phyloP scores from a whole-genome alignment of 2,888 invertebrate species.

The Hedychridium roseum region DNA sequence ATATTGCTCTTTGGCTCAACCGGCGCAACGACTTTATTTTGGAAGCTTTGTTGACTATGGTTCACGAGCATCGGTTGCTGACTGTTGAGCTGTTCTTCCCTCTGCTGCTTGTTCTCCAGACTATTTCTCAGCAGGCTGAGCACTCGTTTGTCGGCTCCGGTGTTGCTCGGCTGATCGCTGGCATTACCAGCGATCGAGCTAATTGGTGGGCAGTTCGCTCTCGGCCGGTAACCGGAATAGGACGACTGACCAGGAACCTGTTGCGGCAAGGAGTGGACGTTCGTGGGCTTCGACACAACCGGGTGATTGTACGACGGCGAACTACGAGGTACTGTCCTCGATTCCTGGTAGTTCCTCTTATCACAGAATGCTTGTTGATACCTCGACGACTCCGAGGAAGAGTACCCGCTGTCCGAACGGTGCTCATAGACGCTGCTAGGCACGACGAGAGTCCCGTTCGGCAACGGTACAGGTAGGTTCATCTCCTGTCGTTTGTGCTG shows the following conservation, averaged over 20 bases:
- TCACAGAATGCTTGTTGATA: slow-evolving; percentile 54
- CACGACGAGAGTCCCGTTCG: slow-evolving; percentile 47
- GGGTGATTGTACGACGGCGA: slow-evolving; percentile 38
- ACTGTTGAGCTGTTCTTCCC: slow-evolving; percentile 56
- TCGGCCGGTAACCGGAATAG: slow-evolving; percentile 37
- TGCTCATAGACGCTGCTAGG: slow-evolving; percentile 44
- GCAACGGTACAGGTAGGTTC: slow-evolving; percentile 39
- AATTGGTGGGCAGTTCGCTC: slow-evolving; percentile 19
- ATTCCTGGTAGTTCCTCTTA: slow-evolving; percentile 51
- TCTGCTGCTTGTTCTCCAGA: slow-evolving; percentile 70
- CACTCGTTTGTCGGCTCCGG: slow-evolving; percentile 76
- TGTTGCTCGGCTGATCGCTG: slow-evolving; percentile 47
- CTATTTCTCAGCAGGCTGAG: slow-evolving; percentile 76
- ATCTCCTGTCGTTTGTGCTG: slow-evolving; percentile 52
- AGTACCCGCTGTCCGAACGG: slow-evolving; percentile 43
- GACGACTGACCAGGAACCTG: slow-evolving; percentile 29
- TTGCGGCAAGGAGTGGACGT: slow-evolving; percentile 31
- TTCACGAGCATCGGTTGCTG: slow-evolving; percentile 54
- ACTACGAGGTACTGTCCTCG: slow-evolving; percentile 26
- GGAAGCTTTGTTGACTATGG: slow-evolving; percentile 56
- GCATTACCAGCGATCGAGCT: slow-evolving; percentile 40
- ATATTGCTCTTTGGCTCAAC: slow-evolving; percentile 65
- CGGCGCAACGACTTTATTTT: slow-evolving; percentile 58
- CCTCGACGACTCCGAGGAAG: slow-evolving; percentile 39
- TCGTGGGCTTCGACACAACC: slow-evolving; percentile 31